These are phyloP conservation scores for Luehdorfia chinensis DNA, from an alignment of 1,140 invertebrate genomes.

Conservation along the genomic window DNA sequence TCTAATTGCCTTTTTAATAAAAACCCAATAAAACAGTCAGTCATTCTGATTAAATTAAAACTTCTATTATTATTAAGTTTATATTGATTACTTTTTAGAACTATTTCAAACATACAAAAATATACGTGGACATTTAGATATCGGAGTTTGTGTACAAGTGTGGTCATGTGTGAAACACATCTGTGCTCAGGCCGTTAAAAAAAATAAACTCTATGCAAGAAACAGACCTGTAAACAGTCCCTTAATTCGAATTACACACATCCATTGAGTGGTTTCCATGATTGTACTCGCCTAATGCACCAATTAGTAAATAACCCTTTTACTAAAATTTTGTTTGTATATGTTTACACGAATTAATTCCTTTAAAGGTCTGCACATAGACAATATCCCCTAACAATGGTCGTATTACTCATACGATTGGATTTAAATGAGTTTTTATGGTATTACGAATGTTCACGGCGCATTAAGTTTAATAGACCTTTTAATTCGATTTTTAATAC, in stretches of 20 bases:
- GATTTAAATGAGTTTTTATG: slow-evolving; percentile 44
- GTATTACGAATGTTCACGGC: slow-evolving; percentile 22
- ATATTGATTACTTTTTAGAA: no score
- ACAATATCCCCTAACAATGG: slow-evolving; percentile 53
- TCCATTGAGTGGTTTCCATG: slow-evolving; percentile 62
- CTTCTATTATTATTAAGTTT: no score
- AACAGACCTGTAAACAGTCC: slow-evolving; percentile 60
- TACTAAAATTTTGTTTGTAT: slow-evolving; percentile 51
- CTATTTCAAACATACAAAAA: no score
- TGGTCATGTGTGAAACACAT: slow-evolving; percentile 66
- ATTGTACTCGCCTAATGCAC: slow-evolving; percentile 57
- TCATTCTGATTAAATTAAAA: no score
- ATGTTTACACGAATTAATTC: slow-evolving; percentile 46
- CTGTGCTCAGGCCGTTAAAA: slow-evolving; percentile 43
- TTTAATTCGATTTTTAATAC: slow-evolving; percentile 18
- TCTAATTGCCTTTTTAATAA: not conserved
- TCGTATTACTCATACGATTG: slow-evolving; percentile 43
- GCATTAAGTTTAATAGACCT: slow-evolving; percentile 19
- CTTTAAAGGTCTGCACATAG: slow-evolving; percentile 40
- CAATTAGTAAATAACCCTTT: slow-evolving; percentile 70
- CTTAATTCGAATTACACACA: slow-evolving; percentile 70
- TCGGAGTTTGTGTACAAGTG: slow-evolving; percentile 41
- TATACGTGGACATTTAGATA: no score
- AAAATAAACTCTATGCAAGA: slow-evolving; percentile 46
- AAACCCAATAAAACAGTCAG: no score